Evolutionary conservation across 2,888 invertebrate species (phyloP), one percentile per base, ranked within the genome.

Genomic region (Chrysopilus asiliformis): DNA sequence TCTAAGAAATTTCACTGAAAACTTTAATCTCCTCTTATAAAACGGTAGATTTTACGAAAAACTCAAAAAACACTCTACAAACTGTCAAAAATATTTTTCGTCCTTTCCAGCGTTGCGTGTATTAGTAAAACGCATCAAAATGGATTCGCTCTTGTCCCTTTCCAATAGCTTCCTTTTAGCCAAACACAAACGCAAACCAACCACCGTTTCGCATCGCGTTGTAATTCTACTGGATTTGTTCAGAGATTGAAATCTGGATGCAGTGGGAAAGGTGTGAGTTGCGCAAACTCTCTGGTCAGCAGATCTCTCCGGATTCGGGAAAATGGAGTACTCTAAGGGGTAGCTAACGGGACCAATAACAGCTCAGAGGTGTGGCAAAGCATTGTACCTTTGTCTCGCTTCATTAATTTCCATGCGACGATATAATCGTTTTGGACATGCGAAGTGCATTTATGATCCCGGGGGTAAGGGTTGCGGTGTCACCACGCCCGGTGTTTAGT

Each of bases 321-420:
- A 31, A 31, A 31, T 18, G 18, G 31, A 31, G 17, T 18, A 9
- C 19, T 16, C 17, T n/a, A 6, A 10, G n/a, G 4, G 2, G 14
- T 25, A 25, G 36, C n/a, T n/a, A n/a, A n/a, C n/a, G n/a, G n/a
- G n/a, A n/a, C n/a, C n/a, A n/a, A n/a, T n/a, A n/a, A n/a, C n/a
- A n/a, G n/a, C n/a, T n/a, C n/a, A n/a, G n/a, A n/a, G n/a, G n/a
- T n/a, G n/a, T n/a, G n/a, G n/a, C n/a, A n/a, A n/a, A n/a, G n/a
- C n/a, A n/a, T n/a, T n/a, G n/a, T n/a, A n/a, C n/a, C 14, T 16
- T 37, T 20, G 36, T 37, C 36, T 37, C 36, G 36, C 36, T 37
- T 37, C 36, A 37, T 25, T 37, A 32, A 17, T 18, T 37, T 32
- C 15, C 26, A 25, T 26, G 7, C 17, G 13, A n/a, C 26, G 33